Percentiles rank a stretch among this genome's conserved stretches.
Conservation (phyloP, 1,140 invertebrate species). For the Agrypnia vestita region DNA sequence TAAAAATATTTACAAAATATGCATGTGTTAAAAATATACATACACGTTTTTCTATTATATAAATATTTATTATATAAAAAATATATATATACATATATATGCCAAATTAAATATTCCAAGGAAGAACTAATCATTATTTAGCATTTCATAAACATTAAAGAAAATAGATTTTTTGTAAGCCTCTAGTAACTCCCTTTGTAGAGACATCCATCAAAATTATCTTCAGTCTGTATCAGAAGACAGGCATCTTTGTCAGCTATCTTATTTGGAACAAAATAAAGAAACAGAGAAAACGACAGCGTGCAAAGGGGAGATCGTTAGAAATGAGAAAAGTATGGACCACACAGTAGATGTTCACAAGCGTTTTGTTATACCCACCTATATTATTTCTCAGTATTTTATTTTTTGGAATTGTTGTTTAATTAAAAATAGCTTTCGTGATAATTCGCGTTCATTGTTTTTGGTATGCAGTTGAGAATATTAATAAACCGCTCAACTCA, state of each 20-base stretch:
- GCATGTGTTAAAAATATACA: too few species aligned
- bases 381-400: not conserved
- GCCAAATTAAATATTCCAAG: too few species aligned
- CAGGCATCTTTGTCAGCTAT: conserved; percentile 30
- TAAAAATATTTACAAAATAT: too few species aligned
- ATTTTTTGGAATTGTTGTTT: not conserved
- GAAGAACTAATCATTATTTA: too few species aligned
- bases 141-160: too few species aligned
- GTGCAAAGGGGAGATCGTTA: not conserved
- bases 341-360: too few species aligned
- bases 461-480: not conserved
- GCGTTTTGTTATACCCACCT: not conserved
- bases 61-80: too few species aligned
- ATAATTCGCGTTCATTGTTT: too few species aligned
- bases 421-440: too few species aligned
- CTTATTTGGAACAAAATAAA: conserved; percentile 29
- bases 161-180: too few species aligned
- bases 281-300: not conserved
- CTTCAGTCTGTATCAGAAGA: conserved; percentile 33
- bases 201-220: conserved; percentile 43
- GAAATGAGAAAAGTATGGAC: conserved; percentile 1
- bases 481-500: not conserved
- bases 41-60: too few species aligned
- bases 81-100: too few species aligned
- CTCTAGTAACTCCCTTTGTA: not conserved